A percentile compares a stretch with the other conserved stretches of the same genome.
Conservation (phyloP, 2,797 vertebrate genomes). For the Thunnus albacares region DNA sequence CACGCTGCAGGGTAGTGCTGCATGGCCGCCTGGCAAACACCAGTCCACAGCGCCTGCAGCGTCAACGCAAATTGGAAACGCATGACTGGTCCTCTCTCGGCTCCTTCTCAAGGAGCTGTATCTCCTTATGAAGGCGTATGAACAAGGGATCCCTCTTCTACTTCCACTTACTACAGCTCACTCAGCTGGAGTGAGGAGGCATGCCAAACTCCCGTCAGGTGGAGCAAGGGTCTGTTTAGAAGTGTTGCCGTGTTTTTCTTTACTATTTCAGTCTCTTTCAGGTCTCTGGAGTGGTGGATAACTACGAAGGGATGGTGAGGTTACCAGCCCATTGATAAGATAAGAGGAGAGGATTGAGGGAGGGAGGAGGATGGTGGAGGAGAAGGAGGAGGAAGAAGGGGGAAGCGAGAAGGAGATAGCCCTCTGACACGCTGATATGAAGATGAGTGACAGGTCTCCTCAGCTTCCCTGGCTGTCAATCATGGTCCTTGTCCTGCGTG, state of each 20-base stretch:
- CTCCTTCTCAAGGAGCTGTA: constrained; percentile 46
- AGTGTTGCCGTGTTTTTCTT: constrained; percentile 19
- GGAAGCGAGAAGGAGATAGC: constrained; percentile 69
- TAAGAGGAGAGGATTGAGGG: constrained; percentile 66
- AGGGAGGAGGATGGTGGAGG: constrained; percentile 58
- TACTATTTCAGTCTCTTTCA: constrained; percentile 35
- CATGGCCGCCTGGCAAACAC: constrained; percentile 88
- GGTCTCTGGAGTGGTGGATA: constrained; percentile 34
- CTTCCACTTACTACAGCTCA: constrained; percentile 53
- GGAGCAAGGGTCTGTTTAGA: constrained; percentile 31
- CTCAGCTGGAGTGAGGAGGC: constrained; percentile 78
- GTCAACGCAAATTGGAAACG: constrained; percentile 92
- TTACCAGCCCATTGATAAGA: constrained; percentile 71
- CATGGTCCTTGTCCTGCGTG: constrained; percentile 88
- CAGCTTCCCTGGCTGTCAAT: constrained; percentile 90
- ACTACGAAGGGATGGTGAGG: constrained; percentile 47
- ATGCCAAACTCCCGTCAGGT: constrained; percentile 78
- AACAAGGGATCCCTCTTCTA: constrained; percentile 51
- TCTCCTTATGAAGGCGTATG: constrained; percentile 47
- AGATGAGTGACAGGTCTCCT: constrained; percentile 85
- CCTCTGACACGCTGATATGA: constrained; percentile 81
- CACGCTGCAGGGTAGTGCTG: constrained; percentile 96
- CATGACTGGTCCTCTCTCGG: constrained; percentile 84
- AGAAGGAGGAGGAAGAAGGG: constrained; percentile 53
- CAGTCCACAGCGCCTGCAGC: constrained; percentile 93